phyloP scores from a whole-genome alignment of 2,797 vertebrate species.

The Pitangus sulphuratus region DNA sequence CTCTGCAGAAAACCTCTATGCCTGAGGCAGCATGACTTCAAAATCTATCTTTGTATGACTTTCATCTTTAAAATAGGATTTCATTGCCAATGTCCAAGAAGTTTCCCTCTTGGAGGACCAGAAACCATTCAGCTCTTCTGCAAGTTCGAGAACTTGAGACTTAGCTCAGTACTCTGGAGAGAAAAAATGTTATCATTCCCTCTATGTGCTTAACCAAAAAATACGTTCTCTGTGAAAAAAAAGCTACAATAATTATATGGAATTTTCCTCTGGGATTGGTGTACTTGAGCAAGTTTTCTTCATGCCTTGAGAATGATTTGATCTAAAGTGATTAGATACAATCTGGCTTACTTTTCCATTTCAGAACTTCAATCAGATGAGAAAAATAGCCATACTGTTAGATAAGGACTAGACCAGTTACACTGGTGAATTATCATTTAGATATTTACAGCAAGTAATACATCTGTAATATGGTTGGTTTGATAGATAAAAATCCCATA shows the following conservation, averaged over 20 bases:
- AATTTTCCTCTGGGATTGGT: neutral
- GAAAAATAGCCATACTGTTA: neutral
- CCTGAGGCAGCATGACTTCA: neutral
- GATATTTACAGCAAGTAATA: neutral
- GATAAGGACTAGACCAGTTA: neutral
- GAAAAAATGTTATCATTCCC: neutral
- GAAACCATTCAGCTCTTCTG: neutral
- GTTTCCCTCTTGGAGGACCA: neutral
- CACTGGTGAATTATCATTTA: neutral
- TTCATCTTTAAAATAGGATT: neutral
- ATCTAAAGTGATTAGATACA: neutral
- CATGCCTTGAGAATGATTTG: neutral
- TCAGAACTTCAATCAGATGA: neutral
- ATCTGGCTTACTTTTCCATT: neutral
- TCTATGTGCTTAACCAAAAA: neutral
- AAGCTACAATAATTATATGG: neutral
- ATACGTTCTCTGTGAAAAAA: neutral
- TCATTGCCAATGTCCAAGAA: neutral
- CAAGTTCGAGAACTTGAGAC: neutral
- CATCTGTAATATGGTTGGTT: neutral
- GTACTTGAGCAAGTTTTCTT: neutral
- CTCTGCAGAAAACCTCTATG: neutral
- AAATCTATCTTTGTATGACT: neutral
- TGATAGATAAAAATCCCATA: neutral
- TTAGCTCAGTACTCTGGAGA: neutral